Evolutionary conservation across 2,113 vertebrate species (phyloP).

Genomic region (Ramphastos sulfuratus): DNA sequence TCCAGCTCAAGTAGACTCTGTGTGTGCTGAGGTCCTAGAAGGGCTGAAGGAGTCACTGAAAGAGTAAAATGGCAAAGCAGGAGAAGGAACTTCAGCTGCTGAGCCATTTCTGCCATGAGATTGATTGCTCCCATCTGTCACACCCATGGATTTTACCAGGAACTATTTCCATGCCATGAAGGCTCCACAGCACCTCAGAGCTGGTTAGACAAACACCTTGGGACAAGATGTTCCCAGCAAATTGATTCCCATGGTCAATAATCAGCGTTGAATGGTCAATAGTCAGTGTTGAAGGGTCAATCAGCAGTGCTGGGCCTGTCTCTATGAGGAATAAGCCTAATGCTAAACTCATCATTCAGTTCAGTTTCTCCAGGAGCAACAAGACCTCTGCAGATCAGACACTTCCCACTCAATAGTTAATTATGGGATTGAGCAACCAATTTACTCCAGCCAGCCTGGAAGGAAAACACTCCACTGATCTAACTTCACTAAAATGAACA

Average conservation of each 20-base stretch:
- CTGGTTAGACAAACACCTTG: neutral
- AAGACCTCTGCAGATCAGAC: neutral
- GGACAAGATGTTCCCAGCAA: neutral
- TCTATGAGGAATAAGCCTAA: neutral
- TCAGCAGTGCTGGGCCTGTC: neutral
- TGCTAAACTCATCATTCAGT: neutral
- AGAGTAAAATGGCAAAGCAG: neutral
- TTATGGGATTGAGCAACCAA: neutral
- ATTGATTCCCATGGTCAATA: neutral
- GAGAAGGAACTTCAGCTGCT: neutral
- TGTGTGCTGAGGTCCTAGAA: fast-evolving
- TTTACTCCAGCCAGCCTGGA: neutral
- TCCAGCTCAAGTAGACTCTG: fast-evolving
- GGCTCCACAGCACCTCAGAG: neutral
- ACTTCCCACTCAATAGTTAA: neutral
- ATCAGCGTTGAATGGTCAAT: fast-evolving
- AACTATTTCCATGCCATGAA: fast-evolving
- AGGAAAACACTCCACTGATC: neutral
- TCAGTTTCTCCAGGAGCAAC: neutral
- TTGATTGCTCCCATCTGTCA: fast-evolving
- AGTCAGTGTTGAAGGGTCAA: neutral
- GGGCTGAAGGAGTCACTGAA: neutral
- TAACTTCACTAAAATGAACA: neutral
- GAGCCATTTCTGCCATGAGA: fast-evolving
- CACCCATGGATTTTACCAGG: fast-evolving